These are phyloP conservation scores for Nomada flava DNA, from an alignment of 2,888 invertebrate genomes.

Conservation along the genomic window DNA sequence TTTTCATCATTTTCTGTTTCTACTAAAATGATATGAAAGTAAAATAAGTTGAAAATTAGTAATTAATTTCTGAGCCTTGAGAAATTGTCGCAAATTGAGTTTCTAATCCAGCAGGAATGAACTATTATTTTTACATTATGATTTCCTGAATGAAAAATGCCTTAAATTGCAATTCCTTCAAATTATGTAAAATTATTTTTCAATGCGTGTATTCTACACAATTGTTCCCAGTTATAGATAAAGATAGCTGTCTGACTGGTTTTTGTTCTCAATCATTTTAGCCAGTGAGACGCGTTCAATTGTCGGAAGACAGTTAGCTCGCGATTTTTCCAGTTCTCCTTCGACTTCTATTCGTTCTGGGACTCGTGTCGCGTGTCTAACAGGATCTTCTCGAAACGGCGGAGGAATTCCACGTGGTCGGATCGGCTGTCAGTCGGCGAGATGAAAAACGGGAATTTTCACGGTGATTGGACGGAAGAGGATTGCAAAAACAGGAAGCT, in stretches of 20 bases:
- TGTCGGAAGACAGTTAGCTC: conserved; percentile 29
- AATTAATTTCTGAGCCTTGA: too few species aligned
- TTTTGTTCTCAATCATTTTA: conserved; percentile 7
- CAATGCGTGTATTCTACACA: neutral
- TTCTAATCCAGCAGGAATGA: too few species aligned
- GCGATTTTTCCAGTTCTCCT: conserved; percentile 27
- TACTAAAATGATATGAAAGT: too few species aligned
- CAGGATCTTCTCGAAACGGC: conserved; percentile 43
- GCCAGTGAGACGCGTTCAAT: conserved; percentile 29
- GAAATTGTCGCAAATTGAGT: too few species aligned
- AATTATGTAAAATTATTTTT: neutral
- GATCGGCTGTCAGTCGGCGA: conserved; percentile 41
- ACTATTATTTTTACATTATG: too few species aligned
- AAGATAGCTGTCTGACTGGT: neutral
- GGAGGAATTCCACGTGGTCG: conserved; percentile 41
- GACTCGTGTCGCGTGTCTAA: conserved; percentile 38
- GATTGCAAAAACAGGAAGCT: conserved; percentile 69
- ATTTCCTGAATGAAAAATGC: too few species aligned
- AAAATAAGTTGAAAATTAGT: too few species aligned
- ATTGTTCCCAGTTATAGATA: neutral
- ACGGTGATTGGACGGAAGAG: conserved; percentile 59
- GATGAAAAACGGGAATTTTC: conserved; percentile 70
- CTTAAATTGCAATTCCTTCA: neutral
- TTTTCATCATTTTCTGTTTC: too few species aligned
- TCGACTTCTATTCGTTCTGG: conserved; percentile 12